Evolutionary conservation across 2,113 vertebrate genomes (phyloP).

Genomic region (Rattus rattus): DNA sequence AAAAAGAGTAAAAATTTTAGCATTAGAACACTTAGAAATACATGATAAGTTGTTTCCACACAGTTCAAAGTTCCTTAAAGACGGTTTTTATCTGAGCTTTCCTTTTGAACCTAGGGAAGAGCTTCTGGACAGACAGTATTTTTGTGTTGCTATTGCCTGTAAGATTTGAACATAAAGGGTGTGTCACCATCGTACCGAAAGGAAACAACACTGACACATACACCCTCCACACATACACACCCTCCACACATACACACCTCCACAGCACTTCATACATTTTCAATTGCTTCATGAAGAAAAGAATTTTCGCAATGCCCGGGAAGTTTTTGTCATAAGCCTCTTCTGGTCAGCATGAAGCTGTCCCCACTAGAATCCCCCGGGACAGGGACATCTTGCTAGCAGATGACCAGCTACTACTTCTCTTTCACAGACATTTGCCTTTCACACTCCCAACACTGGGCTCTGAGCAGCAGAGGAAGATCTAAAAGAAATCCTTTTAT

Average conservation of each 20-base stretch:
- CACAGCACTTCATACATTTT: constrained; percentile 29
- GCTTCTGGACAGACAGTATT: constrained; percentile 18
- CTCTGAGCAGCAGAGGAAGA: constrained; percentile 12
- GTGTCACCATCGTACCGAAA: neutral
- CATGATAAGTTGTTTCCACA: constrained; percentile 13
- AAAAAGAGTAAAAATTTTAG: neutral
- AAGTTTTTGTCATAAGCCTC: constrained; percentile 14
- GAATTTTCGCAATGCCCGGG: neutral
- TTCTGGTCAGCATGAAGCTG: neutral
- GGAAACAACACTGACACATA: neutral
- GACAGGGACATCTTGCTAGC: neutral
- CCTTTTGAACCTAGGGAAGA: neutral
- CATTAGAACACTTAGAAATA: constrained; percentile 31
- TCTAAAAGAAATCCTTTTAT: neutral
- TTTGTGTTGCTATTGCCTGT: constrained; percentile 28
- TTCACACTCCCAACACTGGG: neutral
- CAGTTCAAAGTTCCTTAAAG: neutral
- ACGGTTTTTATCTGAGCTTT: constrained; percentile 31
- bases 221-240: too few relatives aligned
- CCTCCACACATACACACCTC: too few relatives aligned
- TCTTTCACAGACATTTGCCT: constrained; percentile 8
- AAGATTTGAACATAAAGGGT: neutral
- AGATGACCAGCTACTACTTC: neutral
- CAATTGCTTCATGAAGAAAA: neutral
- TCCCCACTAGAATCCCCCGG: neutral